A percentile compares a stretch with the other conserved stretches of the same genome.
Conservation (phyloP, 2,113 vertebrate genomes). For the Callipepla squamata region DNA sequence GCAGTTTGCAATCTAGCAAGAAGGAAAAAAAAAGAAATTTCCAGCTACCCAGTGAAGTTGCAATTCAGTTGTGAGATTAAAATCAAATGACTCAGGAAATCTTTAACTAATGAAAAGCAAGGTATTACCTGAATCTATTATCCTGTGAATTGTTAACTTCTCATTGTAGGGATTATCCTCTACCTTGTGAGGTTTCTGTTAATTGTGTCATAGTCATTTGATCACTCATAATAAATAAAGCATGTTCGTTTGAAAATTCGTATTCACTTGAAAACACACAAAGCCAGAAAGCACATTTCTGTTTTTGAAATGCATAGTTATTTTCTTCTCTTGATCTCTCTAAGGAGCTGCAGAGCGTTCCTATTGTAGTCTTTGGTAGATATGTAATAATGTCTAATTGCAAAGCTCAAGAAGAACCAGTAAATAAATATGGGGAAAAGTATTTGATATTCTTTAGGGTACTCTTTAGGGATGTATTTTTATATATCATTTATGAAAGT, state of each 20-base stretch:
- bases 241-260: neutral
- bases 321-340: neutral
- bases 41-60: conserved; percentile 31
- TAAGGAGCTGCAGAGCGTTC: neutral
- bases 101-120: conserved; percentile 63
- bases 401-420: neutral
- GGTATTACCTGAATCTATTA: conserved; percentile 26
- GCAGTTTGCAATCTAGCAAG: conserved; percentile 44
- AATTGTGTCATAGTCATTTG: conserved; percentile 20
- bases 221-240: neutral
- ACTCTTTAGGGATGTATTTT: neutral
- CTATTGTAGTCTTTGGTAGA: neutral
- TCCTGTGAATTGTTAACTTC: conserved; percentile 36
- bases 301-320: neutral
- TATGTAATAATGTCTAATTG: neutral
- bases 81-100: conserved; percentile 53
- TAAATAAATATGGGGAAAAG: neutral
- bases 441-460: neutral
- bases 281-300: neutral
- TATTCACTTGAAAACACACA: conserved; percentile 17
- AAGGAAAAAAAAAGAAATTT: neutral
- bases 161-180: conserved; percentile 39
- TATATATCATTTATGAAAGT: neutral
- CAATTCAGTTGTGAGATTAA: conserved; percentile 56
- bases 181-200: conserved; percentile 42